Percentiles rank a stretch among this genome's conserved stretches.
Evolutionary conservation across 2,888 invertebrate species (phyloP).

Genomic region (Adelognathus sp.): DNA sequence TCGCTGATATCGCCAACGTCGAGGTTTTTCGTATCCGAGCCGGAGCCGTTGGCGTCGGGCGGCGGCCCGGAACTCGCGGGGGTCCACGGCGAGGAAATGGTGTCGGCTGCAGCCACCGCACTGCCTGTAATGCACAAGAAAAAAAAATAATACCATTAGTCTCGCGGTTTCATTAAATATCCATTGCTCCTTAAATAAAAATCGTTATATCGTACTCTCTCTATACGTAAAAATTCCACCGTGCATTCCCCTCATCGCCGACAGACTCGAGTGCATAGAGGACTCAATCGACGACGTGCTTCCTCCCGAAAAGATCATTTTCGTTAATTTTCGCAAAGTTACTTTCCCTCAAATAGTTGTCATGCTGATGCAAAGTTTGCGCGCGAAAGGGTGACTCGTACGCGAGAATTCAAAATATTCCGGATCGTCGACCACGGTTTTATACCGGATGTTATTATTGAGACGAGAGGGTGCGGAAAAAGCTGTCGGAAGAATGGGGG

Average conservation of each 20-base stretch:
- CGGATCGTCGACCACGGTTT: slow-evolving; percentile 39
- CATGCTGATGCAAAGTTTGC: slow-evolving; percentile 10
- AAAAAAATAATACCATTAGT: slow-evolving; percentile 34
- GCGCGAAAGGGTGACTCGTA: slow-evolving; percentile 5
- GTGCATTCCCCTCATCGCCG: neutral
- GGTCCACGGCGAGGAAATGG: slow-evolving; percentile 98
- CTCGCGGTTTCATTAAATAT: neutral
- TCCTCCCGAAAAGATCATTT: neutral
- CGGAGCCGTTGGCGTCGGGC: slow-evolving; percentile 96
- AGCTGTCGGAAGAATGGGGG: neutral
- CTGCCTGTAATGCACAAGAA: slow-evolving; percentile 82
- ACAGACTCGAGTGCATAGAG: neutral
- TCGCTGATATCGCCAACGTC: slow-evolving; percentile 97
- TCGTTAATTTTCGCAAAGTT: slow-evolving; percentile 2
- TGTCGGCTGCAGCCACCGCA: slow-evolving; percentile 91
- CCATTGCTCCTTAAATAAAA: neutral
- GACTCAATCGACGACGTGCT: neutral
- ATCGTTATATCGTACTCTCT: slow-evolving; percentile 27
- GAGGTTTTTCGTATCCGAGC: slow-evolving; percentile 94
- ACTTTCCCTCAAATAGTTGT: slow-evolving; percentile 18
- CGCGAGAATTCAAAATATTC: slow-evolving; percentile 47
- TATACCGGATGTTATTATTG: slow-evolving; percentile 50
- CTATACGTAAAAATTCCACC: slow-evolving; percentile 1
- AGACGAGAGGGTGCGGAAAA: slow-evolving; percentile 30
- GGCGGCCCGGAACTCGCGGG: slow-evolving; percentile 92